Evolutionary conservation across 2,888 invertebrate genomes (phyloP), one percentile per base, ranked within the genome.

Genomic region (Alitta virens): DNA sequence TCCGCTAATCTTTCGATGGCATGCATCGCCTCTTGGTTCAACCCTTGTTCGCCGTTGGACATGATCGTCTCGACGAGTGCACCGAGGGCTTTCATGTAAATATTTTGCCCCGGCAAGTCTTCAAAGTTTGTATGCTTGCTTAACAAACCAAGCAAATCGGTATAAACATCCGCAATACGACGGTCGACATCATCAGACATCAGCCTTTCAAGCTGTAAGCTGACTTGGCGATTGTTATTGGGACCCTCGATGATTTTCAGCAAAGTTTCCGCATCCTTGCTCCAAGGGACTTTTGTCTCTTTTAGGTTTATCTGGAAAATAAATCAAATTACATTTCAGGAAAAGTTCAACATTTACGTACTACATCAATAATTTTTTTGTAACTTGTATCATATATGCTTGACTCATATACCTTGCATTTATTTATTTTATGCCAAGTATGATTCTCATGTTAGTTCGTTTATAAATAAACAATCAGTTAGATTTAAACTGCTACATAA

Each of bases 241-340:
- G 59, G 59, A 16, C 59, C 59, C 40, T 59, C 52, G 40, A 59
- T 51, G 26, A 51, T 51, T 40, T 59, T 46, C 23, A 59, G 38
- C 33, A 59, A 25, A 2, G 51, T 50, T 40, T 59, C 59, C 7
- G 59, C 50, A 23, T 59, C 26, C 49, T 57, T 24, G 27, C 49
- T 57, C 57, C 57, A 57, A 27, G 46, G 46, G n/a, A n/a, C 46
- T 46, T 46, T 50, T 50, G 12, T 38, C 51, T 18, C 51, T 38
- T 42, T 33, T 16, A 16, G 51, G 25, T 51, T 59, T 50, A 14
- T 50, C 59, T 25, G 49, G 49, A 23, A 59, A 51, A 5, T 59
- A 33, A n/a, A 50, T 51, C 1, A 59, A n/a, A n/a, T n/a, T n/a
- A n/a, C n/a, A n/a, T n/a, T n/a, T n/a, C n/a, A n/a, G n/a, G n/a